phyloP scores from a whole-genome alignment of 2,113 vertebrate genomes.

The Tychaedon coryphoeus region DNA sequence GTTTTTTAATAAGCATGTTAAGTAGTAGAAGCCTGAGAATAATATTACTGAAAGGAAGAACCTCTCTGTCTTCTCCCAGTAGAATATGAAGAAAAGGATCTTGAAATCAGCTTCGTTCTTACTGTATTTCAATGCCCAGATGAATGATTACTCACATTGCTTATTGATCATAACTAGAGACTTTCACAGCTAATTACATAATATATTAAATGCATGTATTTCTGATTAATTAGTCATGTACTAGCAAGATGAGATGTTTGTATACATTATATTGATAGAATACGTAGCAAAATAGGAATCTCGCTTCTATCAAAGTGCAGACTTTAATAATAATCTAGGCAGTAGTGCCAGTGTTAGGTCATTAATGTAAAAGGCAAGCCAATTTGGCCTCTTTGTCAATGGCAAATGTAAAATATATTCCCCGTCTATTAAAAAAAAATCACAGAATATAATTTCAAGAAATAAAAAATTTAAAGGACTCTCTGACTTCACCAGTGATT shows the following conservation, averaged over 20 bases:
- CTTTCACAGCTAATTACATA: background rate
- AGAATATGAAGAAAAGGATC: background rate
- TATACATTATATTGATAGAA: background rate
- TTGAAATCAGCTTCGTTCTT: background rate
- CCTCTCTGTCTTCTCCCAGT: background rate
- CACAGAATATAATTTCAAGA: background rate
- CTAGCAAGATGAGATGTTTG: background rate
- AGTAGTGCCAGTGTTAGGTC: background rate
- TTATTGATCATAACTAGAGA: background rate
- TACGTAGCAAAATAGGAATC: background rate
- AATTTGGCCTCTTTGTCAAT: background rate
- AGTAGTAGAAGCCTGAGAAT: background rate
- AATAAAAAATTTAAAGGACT: background rate
- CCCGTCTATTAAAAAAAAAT: background rate
- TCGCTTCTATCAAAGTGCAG: background rate
- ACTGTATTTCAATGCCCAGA: background rate
- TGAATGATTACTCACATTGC: background rate
- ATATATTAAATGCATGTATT: background rate
- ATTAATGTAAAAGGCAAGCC: background rate
- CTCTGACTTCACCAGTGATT: background rate
- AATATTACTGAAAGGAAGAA: background rate
- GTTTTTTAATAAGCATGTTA: background rate
- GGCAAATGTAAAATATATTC: background rate
- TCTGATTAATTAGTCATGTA: constrained; percentile 8
- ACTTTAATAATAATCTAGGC: background rate